A percentile compares a stretch with the other conserved stretches of the same genome.
phyloP scores from a whole-genome alignment of 2,797 vertebrate species.

The Sandelia bainsii region DNA sequence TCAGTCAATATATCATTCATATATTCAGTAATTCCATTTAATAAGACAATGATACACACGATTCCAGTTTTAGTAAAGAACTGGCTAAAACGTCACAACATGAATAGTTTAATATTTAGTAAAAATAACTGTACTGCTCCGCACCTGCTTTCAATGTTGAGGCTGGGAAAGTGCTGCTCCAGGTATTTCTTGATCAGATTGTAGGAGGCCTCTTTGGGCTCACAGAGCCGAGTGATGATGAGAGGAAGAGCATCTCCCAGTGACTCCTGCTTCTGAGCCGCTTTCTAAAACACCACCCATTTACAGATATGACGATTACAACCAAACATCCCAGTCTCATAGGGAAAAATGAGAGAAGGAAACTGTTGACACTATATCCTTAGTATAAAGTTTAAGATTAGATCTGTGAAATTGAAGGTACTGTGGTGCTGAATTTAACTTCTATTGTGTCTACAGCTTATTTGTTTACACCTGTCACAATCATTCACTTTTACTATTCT shows the following conservation, averaged over 20 bases:
- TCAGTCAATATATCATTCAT: background rate
- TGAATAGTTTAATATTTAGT: background rate
- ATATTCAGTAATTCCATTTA: background rate
- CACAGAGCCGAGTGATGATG: constrained; percentile 97
- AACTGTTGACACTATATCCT: constrained; percentile 2
- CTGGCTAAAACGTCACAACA: too few relatives aligned
- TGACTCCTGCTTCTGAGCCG: constrained; percentile 86
- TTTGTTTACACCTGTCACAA: background rate
- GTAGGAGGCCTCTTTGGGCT: constrained; percentile 98
- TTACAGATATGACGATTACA: constrained; percentile 35
- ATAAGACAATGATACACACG: background rate
- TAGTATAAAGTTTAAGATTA: background rate
- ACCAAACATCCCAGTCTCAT: constrained; percentile 30
- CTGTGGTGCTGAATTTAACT: background rate
- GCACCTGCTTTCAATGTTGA: constrained; percentile 93
- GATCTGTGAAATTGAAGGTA: background rate
- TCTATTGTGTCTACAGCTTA: background rate
- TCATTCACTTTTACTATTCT: background rate
- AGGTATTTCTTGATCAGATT: constrained; percentile 97
- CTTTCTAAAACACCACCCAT: constrained; percentile 72
- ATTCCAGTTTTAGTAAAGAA: background rate
- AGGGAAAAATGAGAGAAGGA: background rate
- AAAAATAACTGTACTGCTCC: background rate
- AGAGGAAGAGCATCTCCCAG: constrained; percentile 94
- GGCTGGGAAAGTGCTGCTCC: constrained; percentile 95